Evolutionary conservation across 1,140 invertebrate genomes (phyloP).

Genomic region (Drosophila sulfurigaster): DNA sequence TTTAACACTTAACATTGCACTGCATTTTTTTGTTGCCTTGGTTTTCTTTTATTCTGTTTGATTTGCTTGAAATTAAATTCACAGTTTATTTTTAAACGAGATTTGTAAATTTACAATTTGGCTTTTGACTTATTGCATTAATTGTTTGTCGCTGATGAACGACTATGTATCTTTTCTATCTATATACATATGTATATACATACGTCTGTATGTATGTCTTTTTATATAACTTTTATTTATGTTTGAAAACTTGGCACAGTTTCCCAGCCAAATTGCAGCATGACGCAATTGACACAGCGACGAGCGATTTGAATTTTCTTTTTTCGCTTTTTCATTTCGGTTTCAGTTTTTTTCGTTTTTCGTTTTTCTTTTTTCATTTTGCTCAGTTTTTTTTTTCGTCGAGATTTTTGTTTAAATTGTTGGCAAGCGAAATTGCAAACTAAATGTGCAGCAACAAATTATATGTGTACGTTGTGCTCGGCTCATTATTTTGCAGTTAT

Average conservation of each 20-base stretch:
- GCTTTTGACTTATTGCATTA: slow-evolving; percentile 55
- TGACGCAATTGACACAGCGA: slow-evolving; percentile 72
- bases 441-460: slow-evolving; percentile 54
- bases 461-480: slow-evolving; percentile 1
- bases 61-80: slow-evolving; percentile 50
- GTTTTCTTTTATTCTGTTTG: neutral
- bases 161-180: neutral
- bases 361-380: slow-evolving; percentile 18
- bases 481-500: slow-evolving; percentile 58
- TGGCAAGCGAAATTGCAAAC: slow-evolving; percentile 56
- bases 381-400: slow-evolving; percentile 5
- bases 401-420: slow-evolving; percentile 48
- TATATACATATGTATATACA: neutral
- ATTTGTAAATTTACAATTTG: slow-evolving; percentile 70
- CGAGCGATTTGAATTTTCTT: slow-evolving; percentile 42
- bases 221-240: slow-evolving; percentile 79
- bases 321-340: slow-evolving; percentile 13
- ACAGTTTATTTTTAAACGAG: slow-evolving; percentile 70
- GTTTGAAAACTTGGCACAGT: slow-evolving; percentile 75
- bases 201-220: slow-evolving; percentile 25
- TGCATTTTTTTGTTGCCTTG: slow-evolving; percentile 27
- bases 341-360: slow-evolving; percentile 13
- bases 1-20: slow-evolving; percentile 45
- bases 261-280: slow-evolving; percentile 70
- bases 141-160: slow-evolving; percentile 49